These are phyloP conservation scores for Drosophila imparisetae DNA, from an alignment of 2,888 invertebrate species.

Conservation along the genomic window DNA sequence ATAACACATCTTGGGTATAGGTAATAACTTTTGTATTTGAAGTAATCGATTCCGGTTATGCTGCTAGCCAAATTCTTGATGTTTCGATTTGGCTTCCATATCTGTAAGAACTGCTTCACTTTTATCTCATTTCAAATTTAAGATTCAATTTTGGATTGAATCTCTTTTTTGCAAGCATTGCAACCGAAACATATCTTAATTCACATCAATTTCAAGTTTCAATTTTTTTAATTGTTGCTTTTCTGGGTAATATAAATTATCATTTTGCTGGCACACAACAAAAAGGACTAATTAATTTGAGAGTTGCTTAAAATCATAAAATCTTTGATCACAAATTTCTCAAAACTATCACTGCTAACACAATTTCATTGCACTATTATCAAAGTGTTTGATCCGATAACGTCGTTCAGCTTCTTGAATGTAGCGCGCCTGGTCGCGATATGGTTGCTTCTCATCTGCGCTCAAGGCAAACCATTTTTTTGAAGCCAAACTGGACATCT, in stretches of 20 bases:
- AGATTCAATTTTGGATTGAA: neutral
- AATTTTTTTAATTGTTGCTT: neutral
- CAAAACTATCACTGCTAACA: no score
- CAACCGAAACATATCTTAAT: neutral
- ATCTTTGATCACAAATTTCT: no score
- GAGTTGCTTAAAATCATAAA: no score
- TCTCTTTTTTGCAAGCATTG: neutral
- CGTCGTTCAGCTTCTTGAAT: no score
- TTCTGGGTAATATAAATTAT: neutral
- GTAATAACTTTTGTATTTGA: neutral
- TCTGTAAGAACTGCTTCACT: neutral
- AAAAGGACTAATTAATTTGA: no score
- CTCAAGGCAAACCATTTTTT: no score
- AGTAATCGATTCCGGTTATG: conserved; percentile 1
- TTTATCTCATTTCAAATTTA: neutral
- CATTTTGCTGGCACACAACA: neutral
- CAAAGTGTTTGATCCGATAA: no score
- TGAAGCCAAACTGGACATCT: no score
- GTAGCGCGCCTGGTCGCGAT: no score
- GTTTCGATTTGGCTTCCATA: neutral
- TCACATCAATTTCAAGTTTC: neutral
- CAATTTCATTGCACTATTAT: no score
- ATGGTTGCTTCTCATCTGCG: no score
- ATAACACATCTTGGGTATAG: neutral
- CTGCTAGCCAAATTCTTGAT: neutral